A percentile compares a stretch with the other conserved stretches of the same genome.
Conservation (phyloP, 2,113 vertebrate genomes). For the Oryctolagus cuniculus region DNA sequence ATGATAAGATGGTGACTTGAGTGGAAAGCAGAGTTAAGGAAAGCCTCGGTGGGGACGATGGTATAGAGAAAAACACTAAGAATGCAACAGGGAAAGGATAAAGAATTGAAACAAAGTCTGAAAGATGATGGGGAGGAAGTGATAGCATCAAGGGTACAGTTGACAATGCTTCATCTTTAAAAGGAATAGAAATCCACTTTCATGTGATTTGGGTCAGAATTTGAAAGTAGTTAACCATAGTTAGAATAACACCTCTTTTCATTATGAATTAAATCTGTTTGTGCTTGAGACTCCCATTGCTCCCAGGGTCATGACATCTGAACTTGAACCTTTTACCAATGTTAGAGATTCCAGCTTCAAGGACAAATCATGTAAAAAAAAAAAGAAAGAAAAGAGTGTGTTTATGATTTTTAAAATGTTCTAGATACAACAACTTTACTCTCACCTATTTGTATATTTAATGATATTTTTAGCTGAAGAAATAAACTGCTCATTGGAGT, state of each 20-base stretch:
- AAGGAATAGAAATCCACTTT: neutral
- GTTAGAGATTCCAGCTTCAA: neutral
- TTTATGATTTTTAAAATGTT: neutral
- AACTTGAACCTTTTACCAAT: neutral
- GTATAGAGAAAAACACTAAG: neutral
- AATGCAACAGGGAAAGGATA: neutral
- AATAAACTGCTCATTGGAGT: constrained; percentile 16
- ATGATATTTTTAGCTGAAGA: constrained; percentile 20
- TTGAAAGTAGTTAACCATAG: neutral
- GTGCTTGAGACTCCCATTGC: neutral
- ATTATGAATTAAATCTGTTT: neutral
- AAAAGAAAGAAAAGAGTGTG: neutral
- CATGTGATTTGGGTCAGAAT: neutral
- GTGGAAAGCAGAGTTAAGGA: neutral
- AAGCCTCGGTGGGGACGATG: neutral
- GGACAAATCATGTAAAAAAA: neutral
- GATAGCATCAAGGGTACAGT: neutral
- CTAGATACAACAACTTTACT: neutral
- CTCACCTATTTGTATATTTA: neutral
- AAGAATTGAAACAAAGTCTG: neutral
- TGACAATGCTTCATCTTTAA: neutral
- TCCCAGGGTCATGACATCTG: neutral
- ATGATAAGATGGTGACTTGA: neutral
- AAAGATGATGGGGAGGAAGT: neutral
- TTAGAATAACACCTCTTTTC: neutral